phyloP scores from a whole-genome alignment of 1,140 invertebrate genomes.

The Luehdorfia chinensis region DNA sequence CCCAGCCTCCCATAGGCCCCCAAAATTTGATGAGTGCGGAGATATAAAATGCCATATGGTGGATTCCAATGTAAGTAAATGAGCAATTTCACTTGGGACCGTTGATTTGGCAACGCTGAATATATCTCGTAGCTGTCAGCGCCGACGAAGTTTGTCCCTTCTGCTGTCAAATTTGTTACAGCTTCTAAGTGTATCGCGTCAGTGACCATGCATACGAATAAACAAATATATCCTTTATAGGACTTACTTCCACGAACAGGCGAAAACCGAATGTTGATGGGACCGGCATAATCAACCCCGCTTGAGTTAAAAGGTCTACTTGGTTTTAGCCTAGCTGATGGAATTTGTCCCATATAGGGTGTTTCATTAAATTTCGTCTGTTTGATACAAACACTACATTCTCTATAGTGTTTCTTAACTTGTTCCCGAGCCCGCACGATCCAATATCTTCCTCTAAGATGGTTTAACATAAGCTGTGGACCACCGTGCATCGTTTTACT shows the following conservation, averaged over 20 bases:
- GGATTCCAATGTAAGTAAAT: neutral
- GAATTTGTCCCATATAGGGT: too few relatives aligned
- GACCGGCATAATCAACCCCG: neutral
- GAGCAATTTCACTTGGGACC: too few relatives aligned
- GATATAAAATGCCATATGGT: slow-evolving; percentile 16
- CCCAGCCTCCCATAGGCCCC: too few relatives aligned
- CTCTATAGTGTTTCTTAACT: neutral
- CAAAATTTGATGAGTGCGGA: too few relatives aligned
- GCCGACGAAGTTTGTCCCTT: neutral
- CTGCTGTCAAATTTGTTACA: neutral
- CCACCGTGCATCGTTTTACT: slow-evolving; percentile 16
- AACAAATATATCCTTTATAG: too few relatives aligned
- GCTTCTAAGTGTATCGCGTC: neutral
- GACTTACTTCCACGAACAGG: neutral
- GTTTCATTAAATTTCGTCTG: neutral
- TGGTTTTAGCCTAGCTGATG: neutral
- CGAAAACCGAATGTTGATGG: neutral
- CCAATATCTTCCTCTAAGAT: slow-evolving; percentile 5
- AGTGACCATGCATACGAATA: neutral
- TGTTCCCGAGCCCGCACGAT: neutral
- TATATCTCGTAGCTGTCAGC: too few relatives aligned
- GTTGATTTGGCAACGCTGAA: too few relatives aligned
- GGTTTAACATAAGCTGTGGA: slow-evolving; percentile 16
- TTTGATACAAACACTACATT: neutral
- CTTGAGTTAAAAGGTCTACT: neutral